Base-by-base conservation (phyloP, 2,797 vertebrate species). In the Periophthalmus magnuspinnatus region DNA sequence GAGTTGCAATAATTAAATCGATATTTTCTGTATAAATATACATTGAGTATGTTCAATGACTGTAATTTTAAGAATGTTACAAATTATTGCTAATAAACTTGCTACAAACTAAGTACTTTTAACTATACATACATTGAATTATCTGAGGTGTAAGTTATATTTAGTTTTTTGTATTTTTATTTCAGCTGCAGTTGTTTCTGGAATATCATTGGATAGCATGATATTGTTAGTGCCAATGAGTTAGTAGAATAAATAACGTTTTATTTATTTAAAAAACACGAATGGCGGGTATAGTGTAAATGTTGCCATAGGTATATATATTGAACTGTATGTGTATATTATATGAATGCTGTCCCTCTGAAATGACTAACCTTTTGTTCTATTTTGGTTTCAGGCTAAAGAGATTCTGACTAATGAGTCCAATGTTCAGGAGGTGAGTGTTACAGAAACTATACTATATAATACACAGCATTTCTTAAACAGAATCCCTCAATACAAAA, bases 371-470 rank as follows among this genome's bases (percentile, higher is more conserved):
- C 9, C 11, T 2, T 76, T 10, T 77, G 10, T 76, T 22, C 24
- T 78, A 5, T 82, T 1, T 79, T 48, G 7, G 21, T 32, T 59
- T 5, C 75, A 97, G 96, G 96, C 96, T 85, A 98, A 97, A 93
- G 96, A 98, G 94, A 97, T 98, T 60, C 89, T 97, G 90, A 97
- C 96, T 68, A 97, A 98, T 89, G 96, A 98, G 86, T 97, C 96
- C 77, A 97, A 98, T 2, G 96, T 97, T 24, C 96, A 98, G 81
- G 95, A 97, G 88, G 96, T 97, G 80, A 90, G 88, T 45, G 88
- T 28, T 8, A 38, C 21, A 41, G 3, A 36, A 41, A 19, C 58
- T 19, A 33, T 5, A 3, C 41, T 45, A 45, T 45, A 45, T 41
- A 41, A 41, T 41, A 41, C 11, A 38, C 11, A 41, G 3, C 41